Percentiles rank a stretch among this genome's conserved stretches.
Conservation (phyloP, 2,888 invertebrate species). For the Atethmia centrago region DNA sequence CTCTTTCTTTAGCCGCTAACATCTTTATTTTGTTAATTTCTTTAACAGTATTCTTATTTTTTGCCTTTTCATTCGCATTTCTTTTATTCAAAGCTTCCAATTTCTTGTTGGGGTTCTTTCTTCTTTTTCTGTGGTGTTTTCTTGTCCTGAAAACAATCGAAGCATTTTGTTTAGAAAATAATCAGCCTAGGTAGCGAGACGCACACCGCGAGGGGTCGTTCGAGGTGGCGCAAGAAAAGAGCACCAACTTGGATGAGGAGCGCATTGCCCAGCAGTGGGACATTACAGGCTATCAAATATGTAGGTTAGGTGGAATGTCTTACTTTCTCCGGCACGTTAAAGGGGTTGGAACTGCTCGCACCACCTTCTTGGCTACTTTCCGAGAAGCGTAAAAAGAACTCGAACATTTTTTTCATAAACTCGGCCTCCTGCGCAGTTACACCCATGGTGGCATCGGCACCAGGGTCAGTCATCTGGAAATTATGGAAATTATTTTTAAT, state of each 20-base stretch:
- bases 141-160: constrained; percentile 19
- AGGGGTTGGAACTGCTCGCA: neutral
- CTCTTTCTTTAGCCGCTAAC: neutral
- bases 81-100: constrained; percentile 4
- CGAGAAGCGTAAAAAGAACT: neutral
- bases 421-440: neutral
- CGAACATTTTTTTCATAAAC: neutral
- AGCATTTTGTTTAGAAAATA: neutral
- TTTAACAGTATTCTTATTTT: neutral
- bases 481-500: neutral
- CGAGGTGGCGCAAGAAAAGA: too few species aligned
- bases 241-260: too few species aligned
- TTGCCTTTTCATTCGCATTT: neutral
- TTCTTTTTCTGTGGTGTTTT: constrained; percentile 15
- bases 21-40: neutral
- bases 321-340: neutral
- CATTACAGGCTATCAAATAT: neutral
- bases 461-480: neutral
- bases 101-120: constrained; percentile 4
- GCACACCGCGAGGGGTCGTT: too few species aligned
- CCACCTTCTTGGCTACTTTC: neutral
- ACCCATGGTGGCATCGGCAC: fast-evolving
- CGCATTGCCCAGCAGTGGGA: neutral
- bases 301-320: neutral
- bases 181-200: neutral